phyloP scores from a whole-genome alignment of 2,888 invertebrate species.

The Thereva unica region DNA sequence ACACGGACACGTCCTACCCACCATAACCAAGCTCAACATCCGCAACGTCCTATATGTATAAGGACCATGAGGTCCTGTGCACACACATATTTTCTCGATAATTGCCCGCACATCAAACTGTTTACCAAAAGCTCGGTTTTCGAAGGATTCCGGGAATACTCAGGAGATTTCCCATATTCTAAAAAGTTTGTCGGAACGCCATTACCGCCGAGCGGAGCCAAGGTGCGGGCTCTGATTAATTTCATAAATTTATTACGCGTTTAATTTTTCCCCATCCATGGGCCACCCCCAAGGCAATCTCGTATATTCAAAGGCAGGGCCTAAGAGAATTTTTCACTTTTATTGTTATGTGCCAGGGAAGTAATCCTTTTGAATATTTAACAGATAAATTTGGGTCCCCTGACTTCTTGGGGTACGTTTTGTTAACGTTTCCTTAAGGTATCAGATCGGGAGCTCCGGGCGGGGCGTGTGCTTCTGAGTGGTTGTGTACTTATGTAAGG shows the following conservation, averaged over 20 bases:
- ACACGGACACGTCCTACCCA: constrained; percentile 10
- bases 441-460: neutral
- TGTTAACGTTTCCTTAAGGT: constrained; percentile 3
- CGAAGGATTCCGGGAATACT: constrained; percentile 5
- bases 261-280: constrained; percentile 38
- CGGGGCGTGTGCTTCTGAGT: neutral
- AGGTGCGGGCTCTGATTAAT: constrained; percentile 40
- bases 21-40: neutral
- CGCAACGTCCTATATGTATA: neutral
- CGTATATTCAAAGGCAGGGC: constrained; percentile 28
- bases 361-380: constrained; percentile 44
- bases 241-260: constrained; percentile 42
- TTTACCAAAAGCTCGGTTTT: neutral
- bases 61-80: constrained; percentile 9
- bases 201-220: neutral
- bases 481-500: constrained; percentile 1
- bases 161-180: neutral
- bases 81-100: constrained; percentile 37
- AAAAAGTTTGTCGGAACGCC: too few species aligned
- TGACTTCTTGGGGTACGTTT: constrained; percentile 3
- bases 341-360: constrained; percentile 41
- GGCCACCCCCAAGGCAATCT: constrained; percentile 13
- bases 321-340: constrained; percentile 42
- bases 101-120: constrained; percentile 39
- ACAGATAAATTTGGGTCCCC: constrained; percentile 39